Percentiles rank a stretch among this genome's conserved stretches.
phyloP scores from a whole-genome alignment of 2,113 vertebrate species.

The Phalacrocorax aristotelis region DNA sequence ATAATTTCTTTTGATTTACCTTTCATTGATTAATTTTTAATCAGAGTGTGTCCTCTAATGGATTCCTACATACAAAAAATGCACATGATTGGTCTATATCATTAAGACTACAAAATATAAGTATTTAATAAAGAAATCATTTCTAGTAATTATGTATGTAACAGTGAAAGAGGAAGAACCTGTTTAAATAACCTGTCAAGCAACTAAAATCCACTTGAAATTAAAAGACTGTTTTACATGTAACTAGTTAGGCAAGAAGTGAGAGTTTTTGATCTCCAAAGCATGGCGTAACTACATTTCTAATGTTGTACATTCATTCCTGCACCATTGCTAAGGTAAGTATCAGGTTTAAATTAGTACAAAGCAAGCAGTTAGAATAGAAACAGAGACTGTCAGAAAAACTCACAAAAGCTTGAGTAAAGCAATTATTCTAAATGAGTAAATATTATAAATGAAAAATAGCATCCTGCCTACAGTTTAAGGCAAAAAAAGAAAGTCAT shows the following conservation, averaged over 20 bases:
- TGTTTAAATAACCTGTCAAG: slow-evolving; percentile 31
- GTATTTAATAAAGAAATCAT: slow-evolving; percentile 67
- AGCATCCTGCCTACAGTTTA: not conserved
- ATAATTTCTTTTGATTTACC: slow-evolving; percentile 82
- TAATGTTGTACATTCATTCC: not conserved
- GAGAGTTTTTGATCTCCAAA: slow-evolving; percentile 1
- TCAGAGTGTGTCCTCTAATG: slow-evolving; percentile 83
- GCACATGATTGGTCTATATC: slow-evolving; percentile 82
- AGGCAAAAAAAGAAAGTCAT: not conserved
- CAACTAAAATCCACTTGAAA: not conserved
- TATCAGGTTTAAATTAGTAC: not conserved
- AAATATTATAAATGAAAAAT: not conserved
- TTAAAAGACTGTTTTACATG: not conserved
- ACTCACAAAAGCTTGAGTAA: not conserved
- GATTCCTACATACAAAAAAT: slow-evolving; percentile 83
- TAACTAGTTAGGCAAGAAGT: slow-evolving; percentile 2
- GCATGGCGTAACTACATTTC: not conserved
- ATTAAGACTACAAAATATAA: slow-evolving; percentile 72
- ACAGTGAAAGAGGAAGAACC: slow-evolving; percentile 48
- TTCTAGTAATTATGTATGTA: slow-evolving; percentile 55
- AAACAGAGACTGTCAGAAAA: not conserved
- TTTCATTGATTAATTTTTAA: slow-evolving; percentile 85
- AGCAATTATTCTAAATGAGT: not conserved
- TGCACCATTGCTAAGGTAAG: not conserved
- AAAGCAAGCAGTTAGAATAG: not conserved